Conservation (phyloP, 2,888 invertebrate genomes). For the Danaus chrysippus region DNA sequence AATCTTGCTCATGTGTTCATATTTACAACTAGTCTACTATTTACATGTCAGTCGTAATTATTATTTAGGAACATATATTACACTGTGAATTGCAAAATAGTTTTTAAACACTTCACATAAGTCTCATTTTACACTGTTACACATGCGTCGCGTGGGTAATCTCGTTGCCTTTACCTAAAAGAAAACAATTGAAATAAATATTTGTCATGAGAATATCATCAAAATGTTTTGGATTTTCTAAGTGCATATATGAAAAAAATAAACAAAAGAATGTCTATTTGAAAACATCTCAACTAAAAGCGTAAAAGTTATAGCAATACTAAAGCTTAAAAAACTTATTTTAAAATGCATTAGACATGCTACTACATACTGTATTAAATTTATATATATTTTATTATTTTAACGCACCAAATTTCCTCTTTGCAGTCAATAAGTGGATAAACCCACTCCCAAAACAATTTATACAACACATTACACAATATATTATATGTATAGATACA, state of each 20-base stretch:
- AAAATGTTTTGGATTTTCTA: too few species aligned
- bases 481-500: too few species aligned
- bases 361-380: too few species aligned
- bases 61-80: conserved; percentile 59
- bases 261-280: conserved; percentile 37
- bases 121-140: conserved; percentile 45
- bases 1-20: conserved; percentile 24
- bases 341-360: too few species aligned
- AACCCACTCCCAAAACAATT: too few species aligned
- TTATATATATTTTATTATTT: too few species aligned
- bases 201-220: too few species aligned
- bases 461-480: too few species aligned
- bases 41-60: conserved; percentile 46
- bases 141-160: conserved; percentile 68
- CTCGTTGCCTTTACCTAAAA: conserved; percentile 62
- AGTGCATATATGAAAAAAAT: conserved; percentile 4
- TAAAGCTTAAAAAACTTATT: too few species aligned
- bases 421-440: too few species aligned
- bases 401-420: too few species aligned
- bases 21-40: conserved; percentile 39
- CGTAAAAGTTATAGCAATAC: conserved; percentile 5
- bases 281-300: conserved; percentile 8
- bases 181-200: conserved; percentile 33
- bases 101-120: conserved; percentile 22
- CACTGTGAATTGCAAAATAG: conserved; percentile 29